A percentile compares a stretch with the other conserved stretches of the same genome.
phyloP scores from a whole-genome alignment of 2,113 vertebrate species.

The Eidolon helvum region DNA sequence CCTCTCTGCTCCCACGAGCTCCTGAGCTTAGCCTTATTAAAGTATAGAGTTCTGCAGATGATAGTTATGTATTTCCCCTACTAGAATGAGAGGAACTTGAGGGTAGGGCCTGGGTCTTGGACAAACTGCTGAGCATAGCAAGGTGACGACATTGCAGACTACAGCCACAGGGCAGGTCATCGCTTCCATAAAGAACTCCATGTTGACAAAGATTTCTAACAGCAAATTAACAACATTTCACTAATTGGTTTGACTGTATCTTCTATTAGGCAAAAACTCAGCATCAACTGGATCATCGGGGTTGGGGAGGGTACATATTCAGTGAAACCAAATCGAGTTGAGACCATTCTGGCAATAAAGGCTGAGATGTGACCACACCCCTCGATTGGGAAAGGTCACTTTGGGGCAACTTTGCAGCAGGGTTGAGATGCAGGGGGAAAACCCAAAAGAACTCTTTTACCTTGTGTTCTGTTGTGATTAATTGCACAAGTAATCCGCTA shows the following conservation, averaged over 20 bases:
- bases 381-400: background rate
- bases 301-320: accelerated
- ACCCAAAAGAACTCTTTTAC: background rate
- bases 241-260: background rate
- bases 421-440: background rate
- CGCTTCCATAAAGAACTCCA: no score
- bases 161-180: accelerated
- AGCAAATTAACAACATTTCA: background rate
- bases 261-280: background rate
- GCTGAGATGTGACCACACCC: background rate
- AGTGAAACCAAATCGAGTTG: background rate
- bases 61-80: accelerated
- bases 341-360: background rate
- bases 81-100: background rate
- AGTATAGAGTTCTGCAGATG: background rate
- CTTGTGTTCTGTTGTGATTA: background rate
- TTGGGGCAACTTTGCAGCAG: background rate
- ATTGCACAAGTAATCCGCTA: background rate
- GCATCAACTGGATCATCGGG: no score
- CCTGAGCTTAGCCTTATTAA: background rate
- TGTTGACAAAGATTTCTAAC: background rate
- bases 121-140: no score
- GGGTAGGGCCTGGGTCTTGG: background rate
- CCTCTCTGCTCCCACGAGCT: background rate
- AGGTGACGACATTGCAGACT: background rate